These are phyloP conservation scores for Pelvicachromis taeniatus DNA, from an alignment of 2,113 vertebrate genomes.

Conservation along the genomic window DNA sequence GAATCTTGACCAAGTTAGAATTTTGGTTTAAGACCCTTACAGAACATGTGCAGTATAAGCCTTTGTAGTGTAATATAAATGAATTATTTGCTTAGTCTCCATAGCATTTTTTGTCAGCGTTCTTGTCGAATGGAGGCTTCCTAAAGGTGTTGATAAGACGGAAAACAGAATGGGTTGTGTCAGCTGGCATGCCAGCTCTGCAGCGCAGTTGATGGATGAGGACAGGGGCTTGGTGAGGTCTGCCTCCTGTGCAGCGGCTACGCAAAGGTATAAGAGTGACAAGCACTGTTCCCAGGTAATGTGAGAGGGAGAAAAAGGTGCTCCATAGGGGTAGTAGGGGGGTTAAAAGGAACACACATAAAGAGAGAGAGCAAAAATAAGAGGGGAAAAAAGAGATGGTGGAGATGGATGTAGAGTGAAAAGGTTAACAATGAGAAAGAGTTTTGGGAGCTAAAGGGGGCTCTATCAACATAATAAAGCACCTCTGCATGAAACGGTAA, in stretches of 20 bases:
- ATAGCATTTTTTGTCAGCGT: background rate
- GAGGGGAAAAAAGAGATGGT: background rate
- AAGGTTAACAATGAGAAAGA: slow-evolving; percentile 38
- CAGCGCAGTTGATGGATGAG: slow-evolving; percentile 44
- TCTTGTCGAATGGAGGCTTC: background rate
- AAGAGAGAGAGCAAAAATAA: background rate
- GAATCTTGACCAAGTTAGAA: background rate
- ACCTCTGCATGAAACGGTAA: slow-evolving; percentile 16
- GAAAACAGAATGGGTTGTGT: slow-evolving; percentile 29
- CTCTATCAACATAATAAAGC: slow-evolving; percentile 19
- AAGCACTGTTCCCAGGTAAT: slow-evolving; percentile 38
- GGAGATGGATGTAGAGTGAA: slow-evolving; percentile 28
- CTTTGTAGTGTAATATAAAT: background rate
- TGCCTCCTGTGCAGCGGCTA: slow-evolving; percentile 28
- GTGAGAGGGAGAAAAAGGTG: slow-evolving; percentile 11
- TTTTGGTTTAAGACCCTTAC: background rate
- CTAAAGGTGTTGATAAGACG: slow-evolving; percentile 12
- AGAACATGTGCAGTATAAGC: background rate
- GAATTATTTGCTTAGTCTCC: background rate
- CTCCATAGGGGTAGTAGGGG: background rate
- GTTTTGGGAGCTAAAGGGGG: background rate
- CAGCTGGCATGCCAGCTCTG: slow-evolving; percentile 28
- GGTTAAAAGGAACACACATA: slow-evolving; percentile 7
- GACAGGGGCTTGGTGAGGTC: slow-evolving; percentile 10
- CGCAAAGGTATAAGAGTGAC: slow-evolving; percentile 36